phyloP scores from a whole-genome alignment of 2,888 invertebrate genomes.

The Xestia xanthographa region DNA sequence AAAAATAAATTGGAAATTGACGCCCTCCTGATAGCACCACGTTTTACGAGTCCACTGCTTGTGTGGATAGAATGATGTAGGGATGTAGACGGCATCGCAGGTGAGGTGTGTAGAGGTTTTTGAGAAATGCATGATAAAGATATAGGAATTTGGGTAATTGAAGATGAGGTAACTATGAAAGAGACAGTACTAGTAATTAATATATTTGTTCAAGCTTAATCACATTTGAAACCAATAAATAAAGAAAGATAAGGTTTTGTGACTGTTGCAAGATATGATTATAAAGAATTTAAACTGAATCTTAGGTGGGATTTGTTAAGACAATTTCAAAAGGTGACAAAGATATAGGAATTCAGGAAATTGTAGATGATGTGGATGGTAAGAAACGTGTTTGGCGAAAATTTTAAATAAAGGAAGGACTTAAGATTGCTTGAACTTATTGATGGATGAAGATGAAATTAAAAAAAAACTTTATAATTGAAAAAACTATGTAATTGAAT shows the following conservation, averaged over 20 bases:
- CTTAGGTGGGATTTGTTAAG: neutral
- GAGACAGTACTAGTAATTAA: neutral
- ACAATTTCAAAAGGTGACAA: neutral
- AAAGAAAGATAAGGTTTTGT: neutral
- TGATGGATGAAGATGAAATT: neutral
- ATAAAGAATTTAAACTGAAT: neutral
- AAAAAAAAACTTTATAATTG: no score
- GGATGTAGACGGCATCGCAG: constrained; percentile 38
- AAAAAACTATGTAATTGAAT: neutral
- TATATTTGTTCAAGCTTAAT: neutral
- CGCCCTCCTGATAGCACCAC: constrained; percentile 78
- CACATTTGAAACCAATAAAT: neutral
- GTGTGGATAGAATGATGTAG: constrained; percentile 59
- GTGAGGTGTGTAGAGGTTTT: constrained; percentile 18
- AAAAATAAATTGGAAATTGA: constrained; percentile 89
- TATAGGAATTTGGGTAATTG: neutral
- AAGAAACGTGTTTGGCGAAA: neutral
- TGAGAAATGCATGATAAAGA: neutral
- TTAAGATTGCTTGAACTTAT: neutral
- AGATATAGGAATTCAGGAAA: neutral
- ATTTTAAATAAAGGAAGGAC: neutral
- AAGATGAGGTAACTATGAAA: neutral
- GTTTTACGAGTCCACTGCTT: constrained; percentile 63
- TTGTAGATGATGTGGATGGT: neutral
- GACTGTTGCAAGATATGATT: neutral